These are phyloP conservation scores for Tortrix viridana DNA, from an alignment of 2,888 invertebrate genomes.

Conservation along the genomic window DNA sequence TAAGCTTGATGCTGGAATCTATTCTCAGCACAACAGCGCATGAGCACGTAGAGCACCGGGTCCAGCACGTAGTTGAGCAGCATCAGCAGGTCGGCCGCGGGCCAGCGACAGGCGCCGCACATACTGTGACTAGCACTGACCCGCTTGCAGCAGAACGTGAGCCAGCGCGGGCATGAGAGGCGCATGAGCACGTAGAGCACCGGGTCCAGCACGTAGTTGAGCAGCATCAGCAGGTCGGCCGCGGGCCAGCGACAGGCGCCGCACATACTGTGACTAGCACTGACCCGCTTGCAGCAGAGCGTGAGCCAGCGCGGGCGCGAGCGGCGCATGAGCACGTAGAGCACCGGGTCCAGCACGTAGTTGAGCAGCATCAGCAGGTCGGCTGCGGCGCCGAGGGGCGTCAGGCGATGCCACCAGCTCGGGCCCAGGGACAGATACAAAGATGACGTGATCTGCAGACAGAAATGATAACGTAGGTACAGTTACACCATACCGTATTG, in stretches of 20 bases:
- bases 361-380: constrained; percentile 91
- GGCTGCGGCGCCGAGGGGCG: constrained; percentile 81
- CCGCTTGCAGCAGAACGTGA: constrained; percentile 72
- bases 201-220: constrained; percentile 93
- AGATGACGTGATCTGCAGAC: constrained; percentile 75
- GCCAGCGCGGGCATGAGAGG: constrained; percentile 57
- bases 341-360: constrained; percentile 92
- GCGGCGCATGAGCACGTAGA: constrained; percentile 90
- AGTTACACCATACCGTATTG: background rate
- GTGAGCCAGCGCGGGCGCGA: constrained; percentile 59
- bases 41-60: constrained; percentile 92
- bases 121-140: constrained; percentile 46
- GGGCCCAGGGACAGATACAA: constrained; percentile 77
- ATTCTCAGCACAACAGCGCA: too few relatives aligned
- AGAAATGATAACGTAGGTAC: background rate
- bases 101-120: constrained; percentile 71
- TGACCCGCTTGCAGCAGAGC: constrained; percentile 72
- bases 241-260: constrained; percentile 71
- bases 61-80: constrained; percentile 92
- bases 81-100: constrained; percentile 89
- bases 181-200: constrained; percentile 92
- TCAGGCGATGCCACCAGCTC: constrained; percentile 57
- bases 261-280: constrained; percentile 36
- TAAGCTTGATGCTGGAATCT: background rate
- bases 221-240: constrained; percentile 90